Conservation (phyloP, 2,797 vertebrate species). For the Megaceryle alcyon region DNA sequence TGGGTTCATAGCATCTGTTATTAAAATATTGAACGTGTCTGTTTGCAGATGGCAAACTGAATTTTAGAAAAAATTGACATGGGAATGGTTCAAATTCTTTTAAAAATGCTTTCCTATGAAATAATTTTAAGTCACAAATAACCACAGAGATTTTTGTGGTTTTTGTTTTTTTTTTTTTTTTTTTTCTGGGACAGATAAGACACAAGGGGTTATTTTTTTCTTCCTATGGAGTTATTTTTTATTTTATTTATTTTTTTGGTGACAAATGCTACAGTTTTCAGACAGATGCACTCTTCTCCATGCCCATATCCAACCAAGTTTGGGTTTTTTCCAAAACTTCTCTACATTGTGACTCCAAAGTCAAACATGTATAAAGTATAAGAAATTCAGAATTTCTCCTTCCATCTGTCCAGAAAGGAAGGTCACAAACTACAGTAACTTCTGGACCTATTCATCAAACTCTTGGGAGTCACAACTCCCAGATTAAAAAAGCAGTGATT, state of each 20-base stretch:
- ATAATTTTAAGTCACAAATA: background rate
- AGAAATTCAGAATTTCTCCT: conserved; percentile 57
- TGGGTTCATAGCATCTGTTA: background rate
- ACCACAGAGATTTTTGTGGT: background rate
- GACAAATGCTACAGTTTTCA: background rate
- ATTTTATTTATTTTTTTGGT: background rate
- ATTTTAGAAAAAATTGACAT: background rate
- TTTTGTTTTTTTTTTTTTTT: too few relatives aligned
- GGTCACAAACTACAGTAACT: conserved; percentile 64
- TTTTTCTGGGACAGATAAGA: background rate
- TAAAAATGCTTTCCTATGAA: background rate
- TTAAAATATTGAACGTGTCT: background rate
- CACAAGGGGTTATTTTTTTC: background rate
- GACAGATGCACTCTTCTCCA: background rate
- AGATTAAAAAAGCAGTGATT: conserved; percentile 67
- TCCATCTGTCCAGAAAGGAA: conserved; percentile 56
- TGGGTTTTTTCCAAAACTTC: background rate
- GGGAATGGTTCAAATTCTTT: background rate
- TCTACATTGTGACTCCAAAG: background rate
- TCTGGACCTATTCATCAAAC: conserved; percentile 68
- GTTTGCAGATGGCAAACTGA: background rate
- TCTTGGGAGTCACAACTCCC: conserved; percentile 66
- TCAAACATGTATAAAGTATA: background rate
- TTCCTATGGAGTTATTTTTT: background rate
- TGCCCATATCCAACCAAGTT: background rate